These are phyloP conservation scores for Agrotis exclamationis DNA, from an alignment of 2,888 invertebrate genomes.

Conservation along the genomic window DNA sequence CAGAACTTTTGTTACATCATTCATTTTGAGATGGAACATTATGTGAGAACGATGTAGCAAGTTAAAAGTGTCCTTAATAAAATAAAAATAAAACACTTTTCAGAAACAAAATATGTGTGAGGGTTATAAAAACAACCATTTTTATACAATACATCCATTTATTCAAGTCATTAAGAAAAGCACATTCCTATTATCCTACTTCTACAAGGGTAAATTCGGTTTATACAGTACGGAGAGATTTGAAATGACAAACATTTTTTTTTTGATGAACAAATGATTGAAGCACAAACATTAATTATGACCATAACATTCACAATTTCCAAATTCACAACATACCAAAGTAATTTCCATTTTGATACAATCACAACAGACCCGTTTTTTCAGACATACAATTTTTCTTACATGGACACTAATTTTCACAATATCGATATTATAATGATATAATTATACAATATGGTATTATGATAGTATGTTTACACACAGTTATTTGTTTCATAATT, in stretches of 20 bases:
- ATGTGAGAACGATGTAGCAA: too few species aligned
- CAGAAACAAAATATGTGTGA: too few species aligned
- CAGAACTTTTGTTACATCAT: too few species aligned
- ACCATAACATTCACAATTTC: neutral
- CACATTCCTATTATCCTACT: neutral
- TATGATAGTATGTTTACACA: neutral
- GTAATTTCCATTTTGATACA: too few species aligned
- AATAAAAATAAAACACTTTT: too few species aligned
- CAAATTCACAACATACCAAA: neutral
- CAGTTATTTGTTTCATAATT: neutral
- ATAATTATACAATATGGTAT: too few species aligned
- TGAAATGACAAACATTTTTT: neutral
- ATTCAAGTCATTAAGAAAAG: conserved; percentile 17
- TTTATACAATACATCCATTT: conserved; percentile 17
- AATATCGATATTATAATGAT: neutral
- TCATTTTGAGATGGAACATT: too few species aligned
- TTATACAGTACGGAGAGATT: conserved; percentile 26
- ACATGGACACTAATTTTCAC: neutral
- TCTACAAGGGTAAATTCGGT: conserved; percentile 44
- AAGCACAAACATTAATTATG: neutral
- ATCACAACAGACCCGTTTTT: neutral
- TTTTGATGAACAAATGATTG: neutral
- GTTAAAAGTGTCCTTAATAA: too few species aligned
- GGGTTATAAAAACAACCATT: conserved; percentile 5
- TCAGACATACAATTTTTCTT: neutral